Evolutionary conservation across 1,140 invertebrate genomes (phyloP).

Genomic region (Octopus sinensis): DNA sequence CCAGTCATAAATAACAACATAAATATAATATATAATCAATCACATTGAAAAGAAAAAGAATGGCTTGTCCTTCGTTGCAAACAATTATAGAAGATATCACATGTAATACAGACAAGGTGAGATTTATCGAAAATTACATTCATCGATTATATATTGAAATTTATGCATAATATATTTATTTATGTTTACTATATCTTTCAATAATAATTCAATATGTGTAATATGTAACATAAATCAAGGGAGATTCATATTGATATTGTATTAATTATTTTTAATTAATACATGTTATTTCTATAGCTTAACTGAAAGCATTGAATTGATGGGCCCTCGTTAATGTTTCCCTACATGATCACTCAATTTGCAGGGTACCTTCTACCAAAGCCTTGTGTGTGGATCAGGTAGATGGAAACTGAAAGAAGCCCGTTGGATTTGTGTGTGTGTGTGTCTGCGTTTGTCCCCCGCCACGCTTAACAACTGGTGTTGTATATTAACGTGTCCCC

Average conservation of each 20-base stretch:
- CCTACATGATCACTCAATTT: no score
- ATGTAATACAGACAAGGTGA: conserved; percentile 7
- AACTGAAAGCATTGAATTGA: neutral
- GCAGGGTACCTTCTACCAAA: no score
- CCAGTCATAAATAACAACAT: no score
- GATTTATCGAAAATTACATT: neutral
- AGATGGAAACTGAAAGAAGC: no score
- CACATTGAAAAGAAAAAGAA: neutral
- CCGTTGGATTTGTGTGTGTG: no score
- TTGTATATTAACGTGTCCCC: no score
- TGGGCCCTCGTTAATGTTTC: no score
- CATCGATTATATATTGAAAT: neutral
- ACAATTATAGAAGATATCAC: neutral
- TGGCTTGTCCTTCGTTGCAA: conserved; percentile 3
- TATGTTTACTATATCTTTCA: neutral
- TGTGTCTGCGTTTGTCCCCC: no score
- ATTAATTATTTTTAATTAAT: neutral
- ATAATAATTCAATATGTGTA: neutral
- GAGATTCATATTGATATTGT: neutral
- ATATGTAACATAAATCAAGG: neutral
- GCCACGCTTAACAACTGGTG: no score
- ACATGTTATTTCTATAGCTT: neutral
- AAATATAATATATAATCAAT: no score
- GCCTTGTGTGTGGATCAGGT: no score
- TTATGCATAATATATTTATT: neutral